Evolutionary conservation across 2,888 invertebrate species (phyloP), one percentile per base, ranked within the genome.

Genomic region (Crossocerus cetratus): DNA sequence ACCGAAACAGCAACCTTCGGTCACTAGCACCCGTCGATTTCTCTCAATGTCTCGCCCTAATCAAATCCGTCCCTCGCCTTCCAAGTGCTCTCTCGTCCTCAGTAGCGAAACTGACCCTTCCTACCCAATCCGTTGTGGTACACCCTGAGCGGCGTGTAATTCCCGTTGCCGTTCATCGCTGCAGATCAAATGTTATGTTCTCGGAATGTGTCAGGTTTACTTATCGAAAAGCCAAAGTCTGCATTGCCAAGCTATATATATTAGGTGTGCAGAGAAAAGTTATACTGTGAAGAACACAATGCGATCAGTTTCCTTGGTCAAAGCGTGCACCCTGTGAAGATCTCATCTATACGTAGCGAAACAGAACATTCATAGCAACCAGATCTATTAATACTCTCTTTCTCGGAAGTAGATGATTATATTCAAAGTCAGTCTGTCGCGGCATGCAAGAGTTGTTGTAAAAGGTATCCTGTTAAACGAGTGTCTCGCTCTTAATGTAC

Each of bases 61-160:
- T 22, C 72, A 53, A 59, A 21, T 61, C 57, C 54, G 53, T 57
- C 45, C 21, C 54, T 54, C 5, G 56, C 56, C 20, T 16, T 68
- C 42, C 21, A 22, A 55, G 44, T 32, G 68, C 61, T 56, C 53
- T 70, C 61, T 56, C 53, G 23, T 69, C 61, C 58, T 93, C 92
- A 96, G 90, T 96, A 96, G 89, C 95, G 94, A 91, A 96, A 96
- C 88, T 96, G 95, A 73, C 95, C 95, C 90, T 96, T 96, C 87
- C 94, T 93, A 75, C 95, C 95, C 85, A 95, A 92, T 85, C 95
- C 95, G 86, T 96, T 96, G 90, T 96, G 96, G 86, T 96, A 96
- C 13, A 96, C 95, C 82, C 95, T 92, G 87, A 96, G 92, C 0
- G 96, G 96, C 16, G 96, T 95, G 87, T 96, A 96, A 75, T 93